Conservation (phyloP, 2,888 invertebrate species). For the Mythimna ferrago region DNA sequence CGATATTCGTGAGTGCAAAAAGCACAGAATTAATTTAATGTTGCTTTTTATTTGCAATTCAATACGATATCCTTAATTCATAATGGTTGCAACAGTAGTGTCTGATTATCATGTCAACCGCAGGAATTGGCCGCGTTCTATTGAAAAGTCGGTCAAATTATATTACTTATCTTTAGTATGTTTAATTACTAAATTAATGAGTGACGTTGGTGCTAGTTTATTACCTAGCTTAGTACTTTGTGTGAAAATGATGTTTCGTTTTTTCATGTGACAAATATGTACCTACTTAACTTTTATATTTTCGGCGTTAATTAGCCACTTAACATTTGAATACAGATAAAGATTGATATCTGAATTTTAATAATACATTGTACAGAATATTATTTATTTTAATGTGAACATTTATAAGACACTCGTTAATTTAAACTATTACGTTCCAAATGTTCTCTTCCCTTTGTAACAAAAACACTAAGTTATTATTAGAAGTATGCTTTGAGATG, state of each 20-base stretch:
- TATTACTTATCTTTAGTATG: constrained; percentile 23
- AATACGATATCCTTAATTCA: constrained; percentile 65
- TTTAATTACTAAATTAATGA: constrained; percentile 27
- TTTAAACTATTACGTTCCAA: constrained; percentile 14
- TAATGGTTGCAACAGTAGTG: constrained; percentile 62
- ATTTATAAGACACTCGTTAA: constrained; percentile 20
- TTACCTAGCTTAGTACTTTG: not conserved
- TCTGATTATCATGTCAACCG: constrained; percentile 61
- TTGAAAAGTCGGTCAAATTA: constrained; percentile 51
- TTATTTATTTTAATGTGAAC: constrained; percentile 27
- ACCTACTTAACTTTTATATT: constrained; percentile 3
- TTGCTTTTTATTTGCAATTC: constrained; percentile 63
- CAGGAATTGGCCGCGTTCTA: constrained; percentile 47
- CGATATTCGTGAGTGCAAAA: constrained; percentile 53
- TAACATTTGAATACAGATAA: constrained; percentile 30
- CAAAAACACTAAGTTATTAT: not conserved
- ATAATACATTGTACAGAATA: constrained; percentile 17
- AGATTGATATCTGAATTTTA: constrained; percentile 41
- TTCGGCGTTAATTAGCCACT: constrained; percentile 27
- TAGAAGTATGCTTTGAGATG: not conserved
- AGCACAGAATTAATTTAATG: constrained; percentile 59
- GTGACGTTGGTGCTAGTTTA: not conserved
- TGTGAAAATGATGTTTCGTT: constrained; percentile 11
- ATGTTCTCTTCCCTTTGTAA: constrained; percentile 15
- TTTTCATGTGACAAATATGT: constrained; percentile 12